Base-by-base conservation (phyloP, 2,797 vertebrate genomes). In the Acomys russatus region DNA sequence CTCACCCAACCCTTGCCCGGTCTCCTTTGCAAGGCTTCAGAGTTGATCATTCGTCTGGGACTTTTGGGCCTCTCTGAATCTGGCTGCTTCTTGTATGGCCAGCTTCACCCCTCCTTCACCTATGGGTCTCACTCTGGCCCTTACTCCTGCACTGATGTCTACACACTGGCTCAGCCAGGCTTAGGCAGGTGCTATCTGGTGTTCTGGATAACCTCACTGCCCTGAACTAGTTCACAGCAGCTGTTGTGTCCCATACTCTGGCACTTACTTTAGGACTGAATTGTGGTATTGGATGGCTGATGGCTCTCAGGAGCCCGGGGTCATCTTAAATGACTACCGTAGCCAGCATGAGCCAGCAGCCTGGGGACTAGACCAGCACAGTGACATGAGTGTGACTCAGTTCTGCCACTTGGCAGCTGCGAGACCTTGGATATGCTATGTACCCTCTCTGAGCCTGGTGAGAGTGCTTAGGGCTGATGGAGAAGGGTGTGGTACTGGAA, bases 281-380 rank as follows among this genome's bases (percentile, higher is more conserved):
- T 9, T 8, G 30, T 70, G 3, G 68, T 0, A 0, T 20, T 17
- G 49, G 71, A 56, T 28, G 22, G 59, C 1, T 0, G 2, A 11
- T 3, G 17, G 38, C 11, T 8, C 51, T 9, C 5, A 1, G 63
- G 83, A 17, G 38, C 33, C 54, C 38, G 22, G 23, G 30, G 25
- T n/a, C 78, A 30, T 6, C 20, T n/a, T 17, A 0, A 4, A 0
- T 25, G 49, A 35, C 9, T 3, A 61, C 63, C 11, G 1, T 0
- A 0, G 51, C 30, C 9, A 1, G 12, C 66, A 23, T 0, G 59
- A 70, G 66, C 71, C 8, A 61, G 59, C 64, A 38, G 77, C 70
- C 78, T 15, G 17, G 14, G 17, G 30, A 7, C 30, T 9, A 59
- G 38, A 38, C 68, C n/a, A 38, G 2, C 66, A 18, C 17, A 5